A percentile compares a stretch with the other conserved stretches of the same genome.
These are phyloP conservation scores for Nephila pilipes DNA, from an alignment of 1,140 invertebrate genomes.

Conservation along the genomic window DNA sequence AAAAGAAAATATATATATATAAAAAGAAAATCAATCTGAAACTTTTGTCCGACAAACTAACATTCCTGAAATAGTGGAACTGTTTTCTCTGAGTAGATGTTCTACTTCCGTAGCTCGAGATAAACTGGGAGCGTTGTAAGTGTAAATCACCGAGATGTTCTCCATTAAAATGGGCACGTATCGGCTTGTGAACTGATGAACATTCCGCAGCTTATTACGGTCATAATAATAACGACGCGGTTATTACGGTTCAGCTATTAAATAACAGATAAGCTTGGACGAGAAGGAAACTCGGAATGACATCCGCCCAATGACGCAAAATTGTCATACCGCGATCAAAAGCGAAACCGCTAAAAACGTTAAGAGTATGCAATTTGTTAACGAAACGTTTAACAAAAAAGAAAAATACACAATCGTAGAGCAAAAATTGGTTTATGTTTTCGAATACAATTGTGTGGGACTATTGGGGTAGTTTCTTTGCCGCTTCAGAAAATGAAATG, in stretches of 20 bases:
- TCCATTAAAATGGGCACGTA: constrained; percentile 75
- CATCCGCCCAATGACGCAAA: constrained; percentile 52
- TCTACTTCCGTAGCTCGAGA: constrained; percentile 60
- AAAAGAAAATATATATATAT: neutral
- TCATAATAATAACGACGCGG: constrained; percentile 74
- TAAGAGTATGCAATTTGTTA: constrained; percentile 35
- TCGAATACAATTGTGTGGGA: neutral
- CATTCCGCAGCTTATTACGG: constrained; percentile 73
- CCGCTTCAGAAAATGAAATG: too few relatives aligned
- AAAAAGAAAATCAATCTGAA: constrained; percentile 54
- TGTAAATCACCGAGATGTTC: constrained; percentile 72
- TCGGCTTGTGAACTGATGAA: constrained; percentile 74
- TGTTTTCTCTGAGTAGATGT: constrained; percentile 32
- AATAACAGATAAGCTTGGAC: constrained; percentile 74
- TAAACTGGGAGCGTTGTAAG: constrained; percentile 64
- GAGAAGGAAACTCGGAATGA: constrained; percentile 39
- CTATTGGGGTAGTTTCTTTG: neutral
- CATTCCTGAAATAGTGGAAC: constrained; percentile 64
- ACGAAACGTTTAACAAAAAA: constrained; percentile 28
- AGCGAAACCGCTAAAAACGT: constrained; percentile 40
- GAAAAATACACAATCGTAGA: neutral
- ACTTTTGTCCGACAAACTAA: constrained; percentile 72
- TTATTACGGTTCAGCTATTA: constrained; percentile 75
- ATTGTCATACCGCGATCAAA: constrained; percentile 57
- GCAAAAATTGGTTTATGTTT: neutral